These are phyloP conservation scores for Bombus soroeensis DNA, from an alignment of 1,140 invertebrate species.

Conservation along the genomic window DNA sequence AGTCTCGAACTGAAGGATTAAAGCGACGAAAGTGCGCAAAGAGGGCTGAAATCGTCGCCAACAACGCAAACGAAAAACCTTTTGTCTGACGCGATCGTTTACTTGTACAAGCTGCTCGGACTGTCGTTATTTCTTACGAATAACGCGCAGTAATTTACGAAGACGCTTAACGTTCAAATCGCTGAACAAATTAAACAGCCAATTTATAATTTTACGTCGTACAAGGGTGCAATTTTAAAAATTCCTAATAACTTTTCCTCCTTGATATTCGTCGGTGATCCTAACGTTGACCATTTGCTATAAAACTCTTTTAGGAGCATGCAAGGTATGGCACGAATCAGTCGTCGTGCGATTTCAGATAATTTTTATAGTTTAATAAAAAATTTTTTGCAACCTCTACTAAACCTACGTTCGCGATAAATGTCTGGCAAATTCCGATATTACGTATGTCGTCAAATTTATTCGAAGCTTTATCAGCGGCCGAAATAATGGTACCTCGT, in stretches of 20 bases:
- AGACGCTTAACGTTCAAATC: too few relatives aligned
- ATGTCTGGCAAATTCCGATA: neutral
- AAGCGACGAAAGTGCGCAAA: neutral
- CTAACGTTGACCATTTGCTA: neutral
- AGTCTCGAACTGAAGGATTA: neutral
- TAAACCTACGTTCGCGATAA: neutral
- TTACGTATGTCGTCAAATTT: neutral
- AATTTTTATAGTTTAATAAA: neutral
- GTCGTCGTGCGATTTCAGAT: neutral
- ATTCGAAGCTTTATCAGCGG: neutral
- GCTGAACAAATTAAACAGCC: too few relatives aligned
- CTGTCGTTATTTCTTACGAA: too few relatives aligned
- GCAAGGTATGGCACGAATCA: neutral
- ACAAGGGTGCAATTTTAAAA: too few relatives aligned
- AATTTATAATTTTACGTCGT: neutral
- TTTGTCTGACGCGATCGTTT: neutral
- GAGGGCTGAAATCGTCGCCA: neutral
- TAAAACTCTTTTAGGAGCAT: neutral
- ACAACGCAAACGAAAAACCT: neutral
- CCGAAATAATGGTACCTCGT: too few relatives aligned
- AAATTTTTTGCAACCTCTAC: neutral
- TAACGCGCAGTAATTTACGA: too few relatives aligned
- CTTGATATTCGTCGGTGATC: neutral
- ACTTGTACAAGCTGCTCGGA: too few relatives aligned
- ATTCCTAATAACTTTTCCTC: neutral